Base-by-base conservation (phyloP, 2,797 vertebrate species). In the Nyctalus aviator region DNA sequence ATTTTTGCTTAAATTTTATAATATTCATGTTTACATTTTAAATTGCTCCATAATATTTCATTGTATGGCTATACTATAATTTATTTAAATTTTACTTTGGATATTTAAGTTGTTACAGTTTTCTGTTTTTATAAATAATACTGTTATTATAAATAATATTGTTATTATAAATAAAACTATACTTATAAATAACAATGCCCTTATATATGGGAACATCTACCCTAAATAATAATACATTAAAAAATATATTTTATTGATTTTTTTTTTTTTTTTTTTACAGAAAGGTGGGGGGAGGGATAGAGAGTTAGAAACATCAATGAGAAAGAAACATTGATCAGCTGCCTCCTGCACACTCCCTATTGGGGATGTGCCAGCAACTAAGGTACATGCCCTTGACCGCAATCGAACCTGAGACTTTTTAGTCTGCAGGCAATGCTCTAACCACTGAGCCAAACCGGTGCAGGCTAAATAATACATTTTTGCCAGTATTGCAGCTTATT, bases 101-200 rank as follows among this genome's bases (percentile, higher is more conserved):
- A 71, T 30, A n/a, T 90, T 90, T 83, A 88, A 62, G 10, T 53
- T 25, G 25, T 66, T 64, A 13, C 6, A 59, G 30, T 78, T 90
- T 94, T 94, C 59, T 90, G 37, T 53, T 62, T 82, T 85, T 78
- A 44, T 76, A 72, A 50, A 78, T 88, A 82, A n/a, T 37, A 79
- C 35, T 59, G 9, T 35, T 44, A 27, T 78, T 83, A 62, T 69
- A 95, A 59, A 69, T 82, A 82, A 90, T n/a, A n/a, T n/a, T n/a
- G n/a, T 35, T 41, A 27, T 77, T 83, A 62, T 69, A 95, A 59
- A 69, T 82, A 82, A 90, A 41, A 84, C 68, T 57, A 17, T n/a
- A n/a, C 72, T 84, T 92, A 46, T 82, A 90, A 69, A 72, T 68
- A 75, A 64, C 3, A 88, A 25, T 78, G 9, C 44, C 81, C 46